Base-by-base conservation (phyloP, 2,113 vertebrate genomes). In the Oreotragus oreotragus region DNA sequence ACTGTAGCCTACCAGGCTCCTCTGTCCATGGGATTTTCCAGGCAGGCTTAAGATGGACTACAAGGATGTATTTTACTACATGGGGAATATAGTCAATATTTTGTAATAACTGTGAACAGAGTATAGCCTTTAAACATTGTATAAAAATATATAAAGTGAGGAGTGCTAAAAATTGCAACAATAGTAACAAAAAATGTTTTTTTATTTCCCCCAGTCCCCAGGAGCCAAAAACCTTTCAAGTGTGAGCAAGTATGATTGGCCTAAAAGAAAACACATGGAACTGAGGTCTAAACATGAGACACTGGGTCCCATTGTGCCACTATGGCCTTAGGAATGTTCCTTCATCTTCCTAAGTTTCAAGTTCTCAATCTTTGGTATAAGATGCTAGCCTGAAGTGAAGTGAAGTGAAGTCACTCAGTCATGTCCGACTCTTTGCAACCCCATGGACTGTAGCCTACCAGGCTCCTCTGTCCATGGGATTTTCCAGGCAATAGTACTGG, bases 361-460 rank as follows among this genome's bases (percentile, higher is more conserved):
- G 45, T 81, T 95, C 21, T 62, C 92, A 45, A 73, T 64, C n/a
- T 53, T 73, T 96, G n/a, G 1, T 92, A 39, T 85, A n/a, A 53
- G 76, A 88, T 19, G 1, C 58, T 89, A 95, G 47, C 2, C 14
- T 57, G 55, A 57, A 57, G 21, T 25, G 53, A 53, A 53, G 17
- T 53, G 55, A 57, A 57, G 3, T 25, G 23, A 57, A 57, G 23
- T 57, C 9, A 57, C 23, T 57, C 55, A 25, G 55, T 25, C 55
- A 0, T 57, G 55, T 57, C 23, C 0, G 0, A 25, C 23, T 57
- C 21, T 57, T 57, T 57, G 55, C 0, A 0, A 57, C 55, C 23
- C 55, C 55, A 57, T 25, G 23, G 55, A 57, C 55, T 25, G 23
- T 57, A 57, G 55, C 55, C 55, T 57, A 25, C 55, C 55, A 57